These are phyloP conservation scores for Theodoxus fluviatilis DNA, from an alignment of 2,888 invertebrate genomes.

Conservation along the genomic window DNA sequence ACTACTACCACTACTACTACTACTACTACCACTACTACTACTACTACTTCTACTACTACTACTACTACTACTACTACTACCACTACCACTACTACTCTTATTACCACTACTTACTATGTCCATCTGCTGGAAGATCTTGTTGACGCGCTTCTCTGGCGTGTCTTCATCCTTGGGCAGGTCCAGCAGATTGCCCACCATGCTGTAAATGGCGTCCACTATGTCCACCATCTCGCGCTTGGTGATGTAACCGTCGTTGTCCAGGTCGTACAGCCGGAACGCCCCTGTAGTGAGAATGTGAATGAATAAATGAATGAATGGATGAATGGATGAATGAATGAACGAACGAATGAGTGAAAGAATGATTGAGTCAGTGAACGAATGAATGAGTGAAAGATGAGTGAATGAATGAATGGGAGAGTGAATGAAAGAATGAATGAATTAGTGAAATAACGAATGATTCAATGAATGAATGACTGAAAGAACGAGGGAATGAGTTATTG, in stretches of 20 bases:
- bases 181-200: conserved; percentile 67
- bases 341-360: too few species aligned
- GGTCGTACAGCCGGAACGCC: conserved; percentile 68
- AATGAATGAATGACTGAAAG: too few species aligned
- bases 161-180: conserved; percentile 68
- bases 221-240: conserved; percentile 66
- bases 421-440: too few species aligned
- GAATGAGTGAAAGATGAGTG: too few species aligned
- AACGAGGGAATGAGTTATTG: too few species aligned
- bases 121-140: conserved; percentile 68
- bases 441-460: too few species aligned
- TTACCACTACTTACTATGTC: conserved; percentile 59
- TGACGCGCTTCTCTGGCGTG: conserved; percentile 67
- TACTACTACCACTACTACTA: conserved; percentile 19
- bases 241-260: conserved; percentile 68
- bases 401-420: too few species aligned
- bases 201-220: conserved; percentile 67
- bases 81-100: conserved; percentile 27
- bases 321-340: too few species aligned
- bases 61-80: conserved; percentile 27
- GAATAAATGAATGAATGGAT: too few species aligned
- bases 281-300: too few species aligned
- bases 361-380: too few species aligned
- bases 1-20: conserved; percentile 19
- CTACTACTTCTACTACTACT: conserved; percentile 24